These are phyloP conservation scores for Macropodus opercularis DNA, from an alignment of 2,797 vertebrate species.

Conservation along the genomic window DNA sequence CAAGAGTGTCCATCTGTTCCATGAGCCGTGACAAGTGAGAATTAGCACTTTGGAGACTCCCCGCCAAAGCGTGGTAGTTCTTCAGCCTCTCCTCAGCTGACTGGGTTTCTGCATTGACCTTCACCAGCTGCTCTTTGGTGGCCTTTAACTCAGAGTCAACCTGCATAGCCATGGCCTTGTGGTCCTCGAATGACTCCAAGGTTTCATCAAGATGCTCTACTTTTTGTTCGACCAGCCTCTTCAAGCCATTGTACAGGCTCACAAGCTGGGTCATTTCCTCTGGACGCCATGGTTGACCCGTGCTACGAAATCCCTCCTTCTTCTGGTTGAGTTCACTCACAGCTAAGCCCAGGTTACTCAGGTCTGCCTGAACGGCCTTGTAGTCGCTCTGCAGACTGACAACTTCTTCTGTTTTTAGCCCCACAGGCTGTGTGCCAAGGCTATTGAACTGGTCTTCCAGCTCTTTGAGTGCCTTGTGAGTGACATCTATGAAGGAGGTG, in stretches of 20 bases:
- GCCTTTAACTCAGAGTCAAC: slow-evolving; percentile 86
- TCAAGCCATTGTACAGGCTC: slow-evolving; percentile 86
- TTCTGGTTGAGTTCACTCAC: slow-evolving; percentile 94
- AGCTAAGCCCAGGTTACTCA: slow-evolving; percentile 83
- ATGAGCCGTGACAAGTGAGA: slow-evolving; percentile 88
- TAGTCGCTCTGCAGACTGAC: slow-evolving; percentile 84
- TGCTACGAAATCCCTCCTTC: slow-evolving; percentile 94
- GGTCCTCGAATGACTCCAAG: slow-evolving; percentile 85
- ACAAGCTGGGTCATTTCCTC: slow-evolving; percentile 90
- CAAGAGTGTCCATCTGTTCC: slow-evolving; percentile 89
- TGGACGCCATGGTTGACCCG: slow-evolving; percentile 92
- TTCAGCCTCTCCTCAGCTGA: slow-evolving; percentile 94
- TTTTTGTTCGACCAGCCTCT: slow-evolving; percentile 88
- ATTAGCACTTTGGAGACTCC: slow-evolving; percentile 89
- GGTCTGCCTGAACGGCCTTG: slow-evolving; percentile 84
- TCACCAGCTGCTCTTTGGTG: slow-evolving; percentile 84
- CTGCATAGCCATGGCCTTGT: slow-evolving; percentile 85
- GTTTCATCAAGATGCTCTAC: slow-evolving; percentile 86
- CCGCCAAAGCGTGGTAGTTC: slow-evolving; percentile 90
- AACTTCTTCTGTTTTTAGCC: slow-evolving; percentile 83
- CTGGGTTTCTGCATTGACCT: slow-evolving; percentile 91
- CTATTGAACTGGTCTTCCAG: slow-evolving; percentile 89
- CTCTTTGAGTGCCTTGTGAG: slow-evolving; percentile 87
- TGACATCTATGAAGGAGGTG: slow-evolving; percentile 89
- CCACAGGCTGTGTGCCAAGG: slow-evolving; percentile 81